phyloP scores from a whole-genome alignment of 1,140 invertebrate species.

The Drosophila obscura region DNA sequence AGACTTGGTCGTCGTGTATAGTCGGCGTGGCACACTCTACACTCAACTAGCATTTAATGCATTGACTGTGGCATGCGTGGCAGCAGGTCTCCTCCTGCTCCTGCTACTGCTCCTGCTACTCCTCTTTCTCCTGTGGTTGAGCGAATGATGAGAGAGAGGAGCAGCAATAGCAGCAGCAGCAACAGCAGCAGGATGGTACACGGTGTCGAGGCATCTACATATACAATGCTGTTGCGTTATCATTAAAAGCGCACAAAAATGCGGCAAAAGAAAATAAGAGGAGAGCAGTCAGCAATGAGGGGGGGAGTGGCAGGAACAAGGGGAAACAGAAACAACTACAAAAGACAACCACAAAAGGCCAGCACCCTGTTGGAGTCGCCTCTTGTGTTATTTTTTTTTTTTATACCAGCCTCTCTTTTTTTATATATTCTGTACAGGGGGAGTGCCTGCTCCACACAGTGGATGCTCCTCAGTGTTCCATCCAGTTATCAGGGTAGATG shows the following conservation, averaged over 20 bases:
- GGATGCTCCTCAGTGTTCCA: too few species aligned
- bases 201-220: conserved; percentile 26
- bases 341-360: conserved; percentile 75
- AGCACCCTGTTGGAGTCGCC: conserved; percentile 64
- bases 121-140: conserved; percentile 26
- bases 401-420: conserved; percentile 16
- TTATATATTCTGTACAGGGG: too few species aligned
- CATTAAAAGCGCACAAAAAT: conserved; percentile 77
- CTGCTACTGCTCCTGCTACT: neutral
- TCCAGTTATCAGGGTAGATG: too few species aligned
- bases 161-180: conserved; percentile 22
- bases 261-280: conserved; percentile 74
- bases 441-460: too few species aligned
- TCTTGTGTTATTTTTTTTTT: conserved; percentile 53
- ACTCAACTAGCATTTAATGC: conserved; percentile 67
- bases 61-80: conserved; percentile 52
- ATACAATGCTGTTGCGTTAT: conserved; percentile 72
- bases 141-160: conserved; percentile 49
- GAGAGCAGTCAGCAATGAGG: conserved; percentile 52
- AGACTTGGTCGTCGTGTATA: conserved; percentile 45
- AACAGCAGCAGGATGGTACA: neutral
- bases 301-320: conserved; percentile 13
- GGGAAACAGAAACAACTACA: conserved; percentile 52
- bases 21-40: conserved; percentile 1
- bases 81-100: conserved; percentile 20